A percentile compares a stretch with the other conserved stretches of the same genome.
Conservation (phyloP, 2,113 vertebrate genomes). For the Puffinus mauretanicus region DNA sequence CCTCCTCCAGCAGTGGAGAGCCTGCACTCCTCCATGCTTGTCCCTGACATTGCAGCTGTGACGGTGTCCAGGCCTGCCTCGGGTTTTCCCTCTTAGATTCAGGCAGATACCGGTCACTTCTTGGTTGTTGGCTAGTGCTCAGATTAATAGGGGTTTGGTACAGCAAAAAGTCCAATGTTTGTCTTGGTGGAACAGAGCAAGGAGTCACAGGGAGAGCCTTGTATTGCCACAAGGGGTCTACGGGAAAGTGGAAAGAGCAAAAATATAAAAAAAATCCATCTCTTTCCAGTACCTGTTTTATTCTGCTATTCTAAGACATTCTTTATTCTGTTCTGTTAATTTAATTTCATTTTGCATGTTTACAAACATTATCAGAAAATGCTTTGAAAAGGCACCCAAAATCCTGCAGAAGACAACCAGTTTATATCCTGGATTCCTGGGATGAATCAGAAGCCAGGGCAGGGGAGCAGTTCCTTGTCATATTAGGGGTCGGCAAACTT, state of each 20-base stretch:
- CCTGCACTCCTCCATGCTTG: rapidly evolving
- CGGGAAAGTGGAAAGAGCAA: not conserved
- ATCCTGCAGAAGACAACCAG: not conserved
- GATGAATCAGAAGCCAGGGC: not conserved
- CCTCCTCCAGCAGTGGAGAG: not conserved
- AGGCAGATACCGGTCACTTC: not conserved
- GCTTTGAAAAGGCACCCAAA: not conserved
- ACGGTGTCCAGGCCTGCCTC: not conserved
- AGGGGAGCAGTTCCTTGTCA: not conserved
- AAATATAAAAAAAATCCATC: not conserved
- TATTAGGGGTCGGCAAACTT: not conserved
- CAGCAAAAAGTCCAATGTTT: rapidly evolving
- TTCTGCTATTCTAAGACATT: not conserved
- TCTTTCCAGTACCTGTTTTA: not conserved
- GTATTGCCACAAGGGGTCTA: not conserved
- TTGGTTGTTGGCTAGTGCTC: not conserved
- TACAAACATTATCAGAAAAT: not conserved
- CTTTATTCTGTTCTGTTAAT: not conserved
- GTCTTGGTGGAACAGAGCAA: not conserved
- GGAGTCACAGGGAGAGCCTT: not conserved
- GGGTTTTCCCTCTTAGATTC: not conserved
- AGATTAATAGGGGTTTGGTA: not conserved
- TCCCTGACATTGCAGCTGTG: not conserved
- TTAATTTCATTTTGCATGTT: not conserved
- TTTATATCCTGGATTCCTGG: not conserved